These are phyloP conservation scores for Cancer borealis DNA, from an alignment of 2,888 invertebrate genomes.

Conservation along the genomic window DNA sequence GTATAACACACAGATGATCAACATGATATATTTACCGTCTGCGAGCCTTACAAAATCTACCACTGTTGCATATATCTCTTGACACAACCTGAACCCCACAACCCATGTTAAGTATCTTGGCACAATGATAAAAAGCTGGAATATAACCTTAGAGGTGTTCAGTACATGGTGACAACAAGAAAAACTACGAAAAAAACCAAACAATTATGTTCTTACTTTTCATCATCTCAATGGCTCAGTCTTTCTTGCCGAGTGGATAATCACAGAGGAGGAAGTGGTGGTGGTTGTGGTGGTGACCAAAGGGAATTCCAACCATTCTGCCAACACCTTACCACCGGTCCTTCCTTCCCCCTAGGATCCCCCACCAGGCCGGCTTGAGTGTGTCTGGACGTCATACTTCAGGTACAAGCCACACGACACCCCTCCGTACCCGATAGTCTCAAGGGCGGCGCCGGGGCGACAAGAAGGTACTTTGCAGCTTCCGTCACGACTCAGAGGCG, in stretches of 20 bases:
- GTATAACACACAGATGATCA: too few relatives aligned
- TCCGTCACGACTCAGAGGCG: background rate
- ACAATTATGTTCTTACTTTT: background rate
- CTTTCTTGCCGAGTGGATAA: background rate
- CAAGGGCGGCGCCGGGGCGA: background rate
- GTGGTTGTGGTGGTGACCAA: background rate
- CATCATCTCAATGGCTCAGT: background rate
- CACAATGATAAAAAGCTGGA: too few relatives aligned
- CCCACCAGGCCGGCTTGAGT: background rate
- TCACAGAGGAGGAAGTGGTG: background rate
- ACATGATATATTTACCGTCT: too few relatives aligned
- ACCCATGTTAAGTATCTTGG: too few relatives aligned
- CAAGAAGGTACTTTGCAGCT: background rate
- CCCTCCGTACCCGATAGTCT: background rate
- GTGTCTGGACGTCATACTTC: background rate
- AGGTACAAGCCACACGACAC: background rate
- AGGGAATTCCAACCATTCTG: background rate
- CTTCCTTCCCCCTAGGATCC: background rate
- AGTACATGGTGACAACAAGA: too few relatives aligned
- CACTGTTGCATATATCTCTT: too few relatives aligned
- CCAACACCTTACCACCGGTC: background rate
- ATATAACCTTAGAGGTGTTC: too few relatives aligned
- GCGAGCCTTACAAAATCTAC: too few relatives aligned
- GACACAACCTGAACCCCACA: too few relatives aligned
- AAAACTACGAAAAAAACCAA: background rate